phyloP scores from a whole-genome alignment of 2,797 vertebrate species.

The Coilia nasus region DNA sequence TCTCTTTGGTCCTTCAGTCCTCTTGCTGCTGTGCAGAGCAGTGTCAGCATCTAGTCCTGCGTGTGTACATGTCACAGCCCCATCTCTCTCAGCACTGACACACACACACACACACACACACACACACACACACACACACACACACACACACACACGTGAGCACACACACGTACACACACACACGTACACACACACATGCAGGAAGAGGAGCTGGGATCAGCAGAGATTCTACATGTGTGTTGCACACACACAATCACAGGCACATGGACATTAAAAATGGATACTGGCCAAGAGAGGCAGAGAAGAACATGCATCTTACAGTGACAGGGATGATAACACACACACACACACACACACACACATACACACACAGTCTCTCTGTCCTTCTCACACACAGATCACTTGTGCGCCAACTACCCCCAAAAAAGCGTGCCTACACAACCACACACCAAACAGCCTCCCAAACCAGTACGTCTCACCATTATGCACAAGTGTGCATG shows the following conservation, averaged over 20 bases:
- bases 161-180: too few relatives aligned
- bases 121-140: not conserved
- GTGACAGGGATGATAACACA: not conserved
- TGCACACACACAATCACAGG: not conserved
- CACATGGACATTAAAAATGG: slow-evolving; percentile 11
- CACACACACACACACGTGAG: not conserved
- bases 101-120: slow-evolving; percentile 12
- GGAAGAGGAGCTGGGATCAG: too few relatives aligned
- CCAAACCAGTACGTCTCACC: too few relatives aligned
- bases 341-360: not conserved
- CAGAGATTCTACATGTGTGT: not conserved
- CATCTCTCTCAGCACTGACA: too few relatives aligned
- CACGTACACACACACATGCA: not conserved
- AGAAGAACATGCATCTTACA: not conserved
- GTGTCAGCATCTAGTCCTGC: slow-evolving; percentile 8
- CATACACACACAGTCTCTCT: not conserved
- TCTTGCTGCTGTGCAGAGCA: not conserved
- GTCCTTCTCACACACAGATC: not conserved
- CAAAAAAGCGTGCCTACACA: too few relatives aligned
- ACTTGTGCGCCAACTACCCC: too few relatives aligned
- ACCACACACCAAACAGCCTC: too few relatives aligned
- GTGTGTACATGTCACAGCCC: not conserved
- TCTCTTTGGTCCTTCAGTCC: slow-evolving; percentile 18
- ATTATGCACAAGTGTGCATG: too few relatives aligned
- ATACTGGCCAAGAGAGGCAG: not conserved